Base-by-base conservation (phyloP, 1,140 invertebrate genomes). In the Popillia japonica region DNA sequence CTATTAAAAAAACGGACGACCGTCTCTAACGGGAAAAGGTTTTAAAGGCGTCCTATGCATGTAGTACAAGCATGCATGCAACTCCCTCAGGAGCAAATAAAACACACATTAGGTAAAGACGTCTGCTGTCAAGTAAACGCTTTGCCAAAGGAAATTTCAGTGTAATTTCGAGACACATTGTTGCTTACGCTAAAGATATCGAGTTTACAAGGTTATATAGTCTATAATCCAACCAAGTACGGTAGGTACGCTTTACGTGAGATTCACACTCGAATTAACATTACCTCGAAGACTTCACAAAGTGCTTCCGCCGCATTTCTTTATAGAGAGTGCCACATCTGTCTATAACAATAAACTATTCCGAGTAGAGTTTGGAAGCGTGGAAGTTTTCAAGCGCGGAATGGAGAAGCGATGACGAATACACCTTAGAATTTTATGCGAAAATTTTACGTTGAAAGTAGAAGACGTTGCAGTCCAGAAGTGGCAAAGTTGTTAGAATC, bases 371-470 rank as follows among this genome's bases (percentile, higher is more conserved):
- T 68, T 27, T 9, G 61, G 27, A 68, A 34, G 17, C 61, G 17
- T 20, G 22, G 9, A 68, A 68, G 17, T 68, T 68, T 68, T 20
- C 22, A 22, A 23, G 22, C 22, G 9, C 2, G 1, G 61, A 68
- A 22, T 34, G 11, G 61, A 68, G 61, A 68, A 68, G 22, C 61
- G 23, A 34, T 27, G 61, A 68, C 61, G 61, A 68, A 68, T 68
- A 68, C 9, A 68, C 61, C 22, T 68, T 68, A 68, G 61, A 68
- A 68, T 68, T 68, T 68, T 68, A 68, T 68, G 61, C 61, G 61
- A 22, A 68, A 68, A 34, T 68, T 27, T 20, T 22, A 6, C 20
- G 10, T 23, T 68, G 17, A 7, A 10, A 68, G 27, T 34, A 34
- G 22, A 6, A 27, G 61, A 23, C 20, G 61, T 10, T 48, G 44